Evolutionary conservation across 2,888 invertebrate genomes (phyloP).

Genomic region (Nasonovia ribisnigri): DNA sequence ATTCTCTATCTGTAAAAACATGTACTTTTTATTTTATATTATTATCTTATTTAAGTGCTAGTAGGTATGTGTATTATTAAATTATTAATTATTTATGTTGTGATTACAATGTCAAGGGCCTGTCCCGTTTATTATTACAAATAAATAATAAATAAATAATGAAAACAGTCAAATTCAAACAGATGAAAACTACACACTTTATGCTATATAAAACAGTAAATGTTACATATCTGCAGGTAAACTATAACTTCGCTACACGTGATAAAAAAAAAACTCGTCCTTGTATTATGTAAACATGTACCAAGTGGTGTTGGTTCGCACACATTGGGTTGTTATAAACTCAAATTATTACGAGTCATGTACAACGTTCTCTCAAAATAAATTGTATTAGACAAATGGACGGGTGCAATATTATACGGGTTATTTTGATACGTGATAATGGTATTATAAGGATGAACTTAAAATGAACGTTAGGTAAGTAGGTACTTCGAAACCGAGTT

Average conservation of each 20-base stretch:
- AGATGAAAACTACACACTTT: neutral
- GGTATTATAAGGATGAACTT: neutral
- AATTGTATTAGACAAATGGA: slow-evolving; percentile 5
- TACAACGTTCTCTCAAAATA: neutral
- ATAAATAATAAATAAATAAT: too few species aligned
- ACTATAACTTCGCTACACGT: neutral
- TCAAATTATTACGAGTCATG: neutral
- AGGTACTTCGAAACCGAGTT: neutral
- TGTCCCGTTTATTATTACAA: too few species aligned
- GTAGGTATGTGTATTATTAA: too few species aligned
- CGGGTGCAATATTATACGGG: neutral
- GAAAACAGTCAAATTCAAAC: neutral
- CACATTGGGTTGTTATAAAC: neutral
- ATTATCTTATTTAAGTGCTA: too few species aligned
- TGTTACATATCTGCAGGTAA: neutral
- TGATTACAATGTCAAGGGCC: too few species aligned
- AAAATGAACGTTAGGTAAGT: neutral
- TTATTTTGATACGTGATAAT: neutral
- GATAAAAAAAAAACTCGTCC: neutral
- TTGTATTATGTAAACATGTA: neutral
- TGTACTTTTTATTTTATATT: too few species aligned
- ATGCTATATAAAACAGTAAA: neutral
- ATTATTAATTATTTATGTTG: too few species aligned
- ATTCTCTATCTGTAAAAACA: too few species aligned
- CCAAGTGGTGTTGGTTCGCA: neutral